Evolutionary conservation across 2,797 vertebrate genomes (phyloP).

Genomic region (Pseudochaenichthys georgianus): DNA sequence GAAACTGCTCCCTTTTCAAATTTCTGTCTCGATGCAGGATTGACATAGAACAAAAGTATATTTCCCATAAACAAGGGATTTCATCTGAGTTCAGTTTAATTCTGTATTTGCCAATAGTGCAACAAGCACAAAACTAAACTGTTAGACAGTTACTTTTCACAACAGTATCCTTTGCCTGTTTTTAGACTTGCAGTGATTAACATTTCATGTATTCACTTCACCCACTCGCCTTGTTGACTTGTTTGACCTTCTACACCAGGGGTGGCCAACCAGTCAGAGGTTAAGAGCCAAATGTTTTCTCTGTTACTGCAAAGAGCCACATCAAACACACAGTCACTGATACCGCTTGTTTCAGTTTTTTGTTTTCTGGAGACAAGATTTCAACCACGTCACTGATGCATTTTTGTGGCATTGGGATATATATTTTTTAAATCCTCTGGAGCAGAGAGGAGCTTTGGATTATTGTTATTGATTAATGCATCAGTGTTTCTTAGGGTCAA

Average conservation of each 20-base stretch:
- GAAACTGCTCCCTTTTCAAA: constrained; percentile 64
- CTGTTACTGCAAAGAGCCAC: too few species aligned
- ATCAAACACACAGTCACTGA: too few species aligned
- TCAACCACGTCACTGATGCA: too few species aligned
- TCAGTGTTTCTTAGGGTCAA: too few species aligned
- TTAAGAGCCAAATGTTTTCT: too few species aligned
- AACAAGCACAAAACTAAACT: constrained; percentile 12
- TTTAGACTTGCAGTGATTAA: not conserved
- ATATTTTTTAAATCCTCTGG: too few species aligned
- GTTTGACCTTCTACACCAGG: constrained; percentile 1
- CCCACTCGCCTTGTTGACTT: constrained; percentile 5
- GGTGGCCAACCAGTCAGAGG: too few species aligned
- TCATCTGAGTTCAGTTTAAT: constrained; percentile 22
- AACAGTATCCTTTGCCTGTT: not conserved
- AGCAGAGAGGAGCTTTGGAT: too few species aligned
- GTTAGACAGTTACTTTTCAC: not conserved
- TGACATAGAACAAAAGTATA: constrained; percentile 51
- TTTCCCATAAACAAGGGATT: constrained; percentile 34
- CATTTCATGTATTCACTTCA: not conserved
- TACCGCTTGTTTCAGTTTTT: too few species aligned
- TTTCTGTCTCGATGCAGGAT: constrained; percentile 57
- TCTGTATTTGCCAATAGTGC: constrained; percentile 11
- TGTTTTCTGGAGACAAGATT: too few species aligned
- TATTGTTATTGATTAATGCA: too few species aligned
- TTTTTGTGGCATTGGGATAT: too few species aligned